Percentiles rank a stretch among this genome's conserved stretches.
Evolutionary conservation across 2,797 vertebrate genomes (phyloP).

Genomic region (Poecilia wingei): DNA sequence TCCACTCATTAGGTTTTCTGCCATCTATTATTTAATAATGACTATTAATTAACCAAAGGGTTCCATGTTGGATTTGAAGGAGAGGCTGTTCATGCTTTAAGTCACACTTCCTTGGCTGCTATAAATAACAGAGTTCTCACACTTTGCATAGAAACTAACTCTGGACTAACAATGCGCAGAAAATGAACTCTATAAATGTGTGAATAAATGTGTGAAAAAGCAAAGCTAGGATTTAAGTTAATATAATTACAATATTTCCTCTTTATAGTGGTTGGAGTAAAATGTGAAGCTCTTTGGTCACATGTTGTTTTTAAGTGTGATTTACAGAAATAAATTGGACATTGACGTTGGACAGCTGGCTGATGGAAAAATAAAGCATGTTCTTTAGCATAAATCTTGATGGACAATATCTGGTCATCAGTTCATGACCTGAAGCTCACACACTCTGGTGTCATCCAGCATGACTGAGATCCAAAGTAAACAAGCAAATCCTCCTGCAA

Average conservation of each 20-base stretch:
- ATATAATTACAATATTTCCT: not conserved
- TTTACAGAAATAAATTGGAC: no score
- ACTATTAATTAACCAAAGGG: constrained; percentile 8
- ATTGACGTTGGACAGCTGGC: not conserved
- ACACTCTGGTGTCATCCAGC: not conserved
- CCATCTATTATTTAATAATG: not conserved
- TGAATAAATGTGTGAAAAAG: not conserved
- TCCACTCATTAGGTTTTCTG: not conserved
- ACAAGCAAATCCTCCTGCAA: not conserved
- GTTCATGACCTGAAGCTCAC: not conserved
- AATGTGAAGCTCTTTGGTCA: no score
- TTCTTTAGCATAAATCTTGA: not conserved
- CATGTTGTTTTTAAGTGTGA: no score
- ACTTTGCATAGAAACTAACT: not conserved
- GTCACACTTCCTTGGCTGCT: not conserved
- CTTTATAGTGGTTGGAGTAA: no score
- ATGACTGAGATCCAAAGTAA: not conserved
- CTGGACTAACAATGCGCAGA: not conserved
- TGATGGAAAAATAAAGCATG: not conserved
- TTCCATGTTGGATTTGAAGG: constrained; percentile 1
- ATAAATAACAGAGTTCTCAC: constrained; percentile 20
- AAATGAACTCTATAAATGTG: not conserved
- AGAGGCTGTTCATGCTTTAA: not conserved
- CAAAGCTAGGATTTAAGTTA: not conserved
- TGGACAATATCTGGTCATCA: not conserved